Conservation (phyloP, 2,888 invertebrate species). For the Geotrupes spiniger region DNA sequence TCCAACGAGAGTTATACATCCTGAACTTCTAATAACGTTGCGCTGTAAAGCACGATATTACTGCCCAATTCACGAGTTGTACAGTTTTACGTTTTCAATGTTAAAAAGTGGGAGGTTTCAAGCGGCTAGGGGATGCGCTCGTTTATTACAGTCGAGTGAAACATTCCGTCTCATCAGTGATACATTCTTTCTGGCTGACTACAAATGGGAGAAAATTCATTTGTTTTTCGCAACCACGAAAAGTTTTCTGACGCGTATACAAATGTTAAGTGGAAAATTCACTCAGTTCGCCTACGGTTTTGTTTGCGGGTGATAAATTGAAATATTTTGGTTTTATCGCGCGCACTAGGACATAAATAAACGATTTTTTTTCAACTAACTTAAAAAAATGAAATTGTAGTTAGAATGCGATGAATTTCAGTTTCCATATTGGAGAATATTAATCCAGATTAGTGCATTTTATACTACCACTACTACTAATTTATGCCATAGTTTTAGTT, state of each 20-base stretch:
- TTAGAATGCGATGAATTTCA: too few species aligned
- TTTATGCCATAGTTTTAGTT: too few species aligned
- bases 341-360: not conserved
- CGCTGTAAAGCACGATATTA: too few species aligned
- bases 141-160: slow-evolving; percentile 10
- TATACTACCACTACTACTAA: too few species aligned
- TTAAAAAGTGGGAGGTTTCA: not conserved
- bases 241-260: slow-evolving; percentile 40
- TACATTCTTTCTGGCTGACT: slow-evolving; percentile 35
- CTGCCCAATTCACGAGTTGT: too few species aligned
- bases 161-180: slow-evolving; percentile 17
- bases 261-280: slow-evolving; percentile 38
- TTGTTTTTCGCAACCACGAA: slow-evolving; percentile 41
- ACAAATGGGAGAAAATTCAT: slow-evolving; percentile 40
- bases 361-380: not conserved
- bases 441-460: too few species aligned
- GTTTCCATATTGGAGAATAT: too few species aligned
- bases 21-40: too few species aligned
- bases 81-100: not conserved
- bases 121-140: slow-evolving; percentile 5
- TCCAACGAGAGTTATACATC: too few species aligned
- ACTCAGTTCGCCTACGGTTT: slow-evolving; percentile 16
- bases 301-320: not conserved
- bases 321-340: slow-evolving; percentile 3
- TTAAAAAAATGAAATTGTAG: too few species aligned